Base-by-base conservation (phyloP, 1,140 invertebrate genomes). In the Anadara kagoshimensis region DNA sequence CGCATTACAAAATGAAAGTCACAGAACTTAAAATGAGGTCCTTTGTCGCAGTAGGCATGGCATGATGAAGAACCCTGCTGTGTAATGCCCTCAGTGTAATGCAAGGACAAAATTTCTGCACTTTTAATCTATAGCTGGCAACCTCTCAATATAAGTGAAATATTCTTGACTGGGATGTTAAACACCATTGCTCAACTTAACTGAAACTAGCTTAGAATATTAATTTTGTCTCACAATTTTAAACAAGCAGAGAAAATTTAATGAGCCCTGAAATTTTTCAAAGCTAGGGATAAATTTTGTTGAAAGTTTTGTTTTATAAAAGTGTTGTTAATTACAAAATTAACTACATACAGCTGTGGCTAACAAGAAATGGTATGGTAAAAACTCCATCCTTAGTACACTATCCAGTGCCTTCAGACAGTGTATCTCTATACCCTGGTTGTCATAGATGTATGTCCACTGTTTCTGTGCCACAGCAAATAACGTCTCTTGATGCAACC, bases 391-490 rank as follows among this genome's bases (percentile, higher is more conserved):
- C 57, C 93, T 91, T 14, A 94, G 91, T 7, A 96, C 93, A 78
- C 92, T 92, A 83, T 95, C 91, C 86, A 99, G 90, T 78, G 90
- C 91, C 89, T 99, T 99, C 0, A 99, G 85, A 89, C 98, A 99
- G 89, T 99, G 98, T 47, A 99, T 82, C 88, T 99, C 98, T 62
- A 95, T 95, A 54, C 98, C 98, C 86, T 96, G 94, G 85, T 97
- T 97, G 85, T 99, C 98, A 88, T 99, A 99, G 75, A 99, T 94
- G 83, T 98, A 95, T 0, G 97, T 93, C 96, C 97, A 99, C 67
- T 96, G 92, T 86, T 98, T 98, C 88, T 99, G 98, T 0, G 98
- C 98, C 1, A 94, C 95, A 12, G 98, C 98, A 91, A 96, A 96
- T 96, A 99, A 97, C 22, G 95, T 98, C 90, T 99, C 97, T 59